A percentile compares a stretch with the other conserved stretches of the same genome.
Conservation (phyloP, 2,888 invertebrate genomes). For the Nemoura dubitans region DNA sequence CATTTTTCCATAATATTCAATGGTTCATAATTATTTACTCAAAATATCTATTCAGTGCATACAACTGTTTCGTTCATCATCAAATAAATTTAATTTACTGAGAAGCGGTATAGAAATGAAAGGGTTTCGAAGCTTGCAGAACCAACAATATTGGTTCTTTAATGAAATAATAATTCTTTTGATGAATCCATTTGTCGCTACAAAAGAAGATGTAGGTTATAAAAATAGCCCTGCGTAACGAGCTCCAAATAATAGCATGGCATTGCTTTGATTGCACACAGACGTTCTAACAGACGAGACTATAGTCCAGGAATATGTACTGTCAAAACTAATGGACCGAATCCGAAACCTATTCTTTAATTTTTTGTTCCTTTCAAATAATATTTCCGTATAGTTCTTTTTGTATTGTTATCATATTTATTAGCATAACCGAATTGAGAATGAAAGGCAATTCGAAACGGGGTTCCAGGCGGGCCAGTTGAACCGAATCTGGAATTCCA, state of each 20-base stretch:
- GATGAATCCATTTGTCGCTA: neutral
- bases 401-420: slow-evolving; percentile 24
- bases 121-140: neutral
- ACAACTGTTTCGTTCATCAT: neutral
- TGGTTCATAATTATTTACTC: neutral
- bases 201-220: neutral
- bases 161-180: neutral
- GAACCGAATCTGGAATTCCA: slow-evolving; percentile 33
- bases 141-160: neutral
- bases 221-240: slow-evolving; percentile 22
- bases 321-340: slow-evolving; percentile 32
- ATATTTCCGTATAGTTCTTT: slow-evolving; percentile 22
- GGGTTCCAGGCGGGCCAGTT: neutral
- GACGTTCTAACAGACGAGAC: neutral
- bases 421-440: slow-evolving; percentile 35
- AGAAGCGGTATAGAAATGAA: neutral
- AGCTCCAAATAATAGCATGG: neutral
- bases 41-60: neutral
- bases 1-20: neutral
- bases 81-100: neutral
- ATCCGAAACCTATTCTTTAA: slow-evolving; percentile 25
- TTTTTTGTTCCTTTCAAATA: slow-evolving; percentile 15
- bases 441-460: neutral
- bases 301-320: neutral
- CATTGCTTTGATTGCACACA: neutral